Conservation (phyloP, 1,140 invertebrate genomes). For the Drosophila funebris region DNA sequence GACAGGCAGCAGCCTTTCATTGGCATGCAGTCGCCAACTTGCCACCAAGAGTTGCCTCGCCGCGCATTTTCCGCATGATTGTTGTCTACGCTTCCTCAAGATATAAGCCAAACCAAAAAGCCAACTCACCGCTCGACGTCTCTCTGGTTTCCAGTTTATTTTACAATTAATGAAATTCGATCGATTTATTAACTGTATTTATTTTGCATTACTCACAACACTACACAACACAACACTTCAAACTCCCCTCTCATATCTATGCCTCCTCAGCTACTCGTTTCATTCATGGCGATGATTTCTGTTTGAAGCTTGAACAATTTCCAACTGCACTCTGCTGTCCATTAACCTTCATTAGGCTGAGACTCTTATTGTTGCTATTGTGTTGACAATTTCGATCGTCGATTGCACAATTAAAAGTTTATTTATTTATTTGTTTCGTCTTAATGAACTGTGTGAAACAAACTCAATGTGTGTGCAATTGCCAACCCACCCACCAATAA, state of each 20-base stretch:
- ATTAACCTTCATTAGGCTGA: conserved; percentile 79
- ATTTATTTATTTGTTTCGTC: conserved; percentile 72
- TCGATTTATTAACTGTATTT: conserved; percentile 80
- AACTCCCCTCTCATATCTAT: not conserved
- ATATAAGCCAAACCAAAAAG: conserved; percentile 27
- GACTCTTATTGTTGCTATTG: conserved; percentile 37
- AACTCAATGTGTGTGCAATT: conserved; percentile 51
- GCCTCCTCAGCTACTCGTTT: not conserved
- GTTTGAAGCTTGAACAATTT: conserved; percentile 35
- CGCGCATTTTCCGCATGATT: conserved; percentile 71
- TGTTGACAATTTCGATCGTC: conserved; percentile 69
- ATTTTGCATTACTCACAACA: conserved; percentile 53
- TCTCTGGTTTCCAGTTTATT: conserved; percentile 60
- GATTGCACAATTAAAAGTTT: conserved; percentile 77
- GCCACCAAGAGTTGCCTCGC: conserved; percentile 5
- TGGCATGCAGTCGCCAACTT: conserved; percentile 63
- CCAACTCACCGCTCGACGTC: conserved; percentile 21
- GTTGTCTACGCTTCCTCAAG: conserved; percentile 64
- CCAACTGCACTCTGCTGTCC: conserved; percentile 59
- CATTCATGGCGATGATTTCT: not conserved
- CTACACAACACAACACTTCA: conserved; percentile 1
- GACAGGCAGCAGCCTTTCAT: conserved; percentile 58
- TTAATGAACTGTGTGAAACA: conserved; percentile 79
- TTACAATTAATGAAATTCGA: conserved; percentile 83
- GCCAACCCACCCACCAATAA: conserved; percentile 38